Evolutionary conservation across 2,113 vertebrate species (phyloP).

Genomic region (Thalassoma bifasciatum): DNA sequence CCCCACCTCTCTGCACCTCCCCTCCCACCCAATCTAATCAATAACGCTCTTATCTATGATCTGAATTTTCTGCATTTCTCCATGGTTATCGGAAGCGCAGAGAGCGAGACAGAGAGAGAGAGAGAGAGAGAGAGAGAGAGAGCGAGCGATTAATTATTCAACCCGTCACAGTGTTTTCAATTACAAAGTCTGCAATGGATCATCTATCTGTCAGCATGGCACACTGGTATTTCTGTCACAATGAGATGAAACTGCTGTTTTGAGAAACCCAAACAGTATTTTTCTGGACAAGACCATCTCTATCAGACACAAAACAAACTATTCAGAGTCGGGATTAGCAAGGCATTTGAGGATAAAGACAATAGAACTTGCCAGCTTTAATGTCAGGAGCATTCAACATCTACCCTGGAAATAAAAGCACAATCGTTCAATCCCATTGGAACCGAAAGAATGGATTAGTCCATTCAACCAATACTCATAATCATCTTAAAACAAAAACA

Average conservation of each 20-base stretch:
- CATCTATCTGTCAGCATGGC: constrained; percentile 66
- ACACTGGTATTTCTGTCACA: constrained; percentile 61
- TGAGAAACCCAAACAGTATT: constrained; percentile 46
- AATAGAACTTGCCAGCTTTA: constrained; percentile 46
- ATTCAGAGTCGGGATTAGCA: constrained; percentile 42
- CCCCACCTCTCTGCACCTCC: constrained; percentile 63
- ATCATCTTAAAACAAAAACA: constrained; percentile 54
- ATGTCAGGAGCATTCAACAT: constrained; percentile 52
- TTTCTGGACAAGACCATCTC: constrained; percentile 28
- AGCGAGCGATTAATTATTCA: constrained; percentile 70
- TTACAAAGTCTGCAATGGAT: constrained; percentile 72
- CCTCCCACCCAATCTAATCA: constrained; percentile 71
- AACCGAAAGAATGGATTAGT: constrained; percentile 60
- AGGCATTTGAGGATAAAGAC: constrained; percentile 51
- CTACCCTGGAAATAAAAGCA: constrained; percentile 50
- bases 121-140: constrained; percentile 55
- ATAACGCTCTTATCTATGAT: constrained; percentile 75
- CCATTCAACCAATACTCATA: constrained; percentile 46
- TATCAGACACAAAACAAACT: constrained; percentile 42
- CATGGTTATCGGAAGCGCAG: constrained; percentile 66
- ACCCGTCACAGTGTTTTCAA: constrained; percentile 71
- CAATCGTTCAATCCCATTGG: constrained; percentile 53
- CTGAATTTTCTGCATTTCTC: constrained; percentile 68
- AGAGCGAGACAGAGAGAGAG: constrained; percentile 31
- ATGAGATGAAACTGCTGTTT: constrained; percentile 53